A percentile compares a stretch with the other conserved stretches of the same genome.
These are phyloP conservation scores for Grantiella picta DNA, from an alignment of 2,113 vertebrate genomes.

Conservation along the genomic window DNA sequence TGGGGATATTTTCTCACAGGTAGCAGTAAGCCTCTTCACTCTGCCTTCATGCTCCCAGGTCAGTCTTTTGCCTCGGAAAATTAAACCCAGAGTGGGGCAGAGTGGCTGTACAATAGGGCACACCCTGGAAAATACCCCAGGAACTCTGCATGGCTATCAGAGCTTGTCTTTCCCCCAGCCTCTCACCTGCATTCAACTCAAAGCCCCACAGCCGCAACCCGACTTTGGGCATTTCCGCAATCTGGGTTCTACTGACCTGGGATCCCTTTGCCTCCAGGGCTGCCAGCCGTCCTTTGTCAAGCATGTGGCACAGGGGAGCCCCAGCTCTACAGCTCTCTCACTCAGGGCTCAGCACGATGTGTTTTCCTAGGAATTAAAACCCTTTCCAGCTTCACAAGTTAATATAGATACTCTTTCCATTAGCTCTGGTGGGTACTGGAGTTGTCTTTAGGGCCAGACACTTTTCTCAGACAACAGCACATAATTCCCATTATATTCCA, in stretches of 20 bases:
- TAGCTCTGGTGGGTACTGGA: background rate
- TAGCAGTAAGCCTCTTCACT: constrained; percentile 30
- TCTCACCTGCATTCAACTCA: background rate
- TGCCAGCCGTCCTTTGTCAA: background rate
- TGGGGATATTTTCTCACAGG: constrained; percentile 40
- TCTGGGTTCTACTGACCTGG: background rate
- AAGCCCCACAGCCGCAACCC: background rate
- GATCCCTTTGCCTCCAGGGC: background rate
- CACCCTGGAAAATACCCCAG: background rate
- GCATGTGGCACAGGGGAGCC: accelerated
- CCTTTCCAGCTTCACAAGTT: background rate
- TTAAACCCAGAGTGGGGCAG: background rate
- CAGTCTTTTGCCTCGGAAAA: background rate
- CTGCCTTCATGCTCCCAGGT: background rate
- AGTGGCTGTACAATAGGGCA: background rate
- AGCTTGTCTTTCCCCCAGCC: background rate
- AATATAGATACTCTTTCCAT: background rate
- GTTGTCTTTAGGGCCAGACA: background rate
- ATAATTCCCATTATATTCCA: background rate
- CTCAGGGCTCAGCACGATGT: background rate
- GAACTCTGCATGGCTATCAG: background rate
- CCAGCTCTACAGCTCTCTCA: background rate
- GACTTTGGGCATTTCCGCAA: background rate
- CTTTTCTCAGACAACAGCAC: background rate
- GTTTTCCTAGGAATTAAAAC: background rate